Conservation (phyloP, 1,140 invertebrate genomes). For the Zaprionus camerounensis region DNA sequence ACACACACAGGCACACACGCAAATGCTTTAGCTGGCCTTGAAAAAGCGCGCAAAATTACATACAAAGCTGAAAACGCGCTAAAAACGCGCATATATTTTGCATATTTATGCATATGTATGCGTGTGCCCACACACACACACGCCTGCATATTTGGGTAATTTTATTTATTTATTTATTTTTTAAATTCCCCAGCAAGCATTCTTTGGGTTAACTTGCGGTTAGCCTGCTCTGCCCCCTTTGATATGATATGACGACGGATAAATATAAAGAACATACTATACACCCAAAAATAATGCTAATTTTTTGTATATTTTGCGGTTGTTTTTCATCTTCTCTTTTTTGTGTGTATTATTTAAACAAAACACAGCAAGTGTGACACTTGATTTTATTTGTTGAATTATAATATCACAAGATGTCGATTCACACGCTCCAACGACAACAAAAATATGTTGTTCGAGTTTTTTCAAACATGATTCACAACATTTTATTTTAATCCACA, state of each 20-base stretch:
- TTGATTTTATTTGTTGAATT: conserved; percentile 29
- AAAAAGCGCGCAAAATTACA: conserved; percentile 64
- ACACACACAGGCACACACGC: conserved; percentile 16
- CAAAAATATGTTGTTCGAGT: conserved; percentile 7
- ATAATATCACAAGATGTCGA: conserved; percentile 41
- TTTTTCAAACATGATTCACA: conserved; percentile 15
- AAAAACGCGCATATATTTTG: conserved; percentile 20
- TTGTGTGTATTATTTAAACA: background rate
- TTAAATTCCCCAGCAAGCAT: conserved; percentile 56
- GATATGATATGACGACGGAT: conserved; percentile 20
- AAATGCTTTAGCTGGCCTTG: conserved; percentile 61
- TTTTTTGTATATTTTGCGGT: conserved; percentile 10
- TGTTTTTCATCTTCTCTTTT: background rate
- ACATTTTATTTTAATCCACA: conserved; percentile 18
- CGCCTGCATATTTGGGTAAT: conserved; percentile 48
- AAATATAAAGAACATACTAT: conserved; percentile 24
- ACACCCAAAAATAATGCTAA: conserved; percentile 5
- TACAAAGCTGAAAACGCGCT: conserved; percentile 25
- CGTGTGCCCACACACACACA: background rate
- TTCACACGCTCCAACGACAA: conserved; percentile 54
- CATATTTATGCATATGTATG: conserved; percentile 18
- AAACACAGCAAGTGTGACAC: conserved; percentile 6
- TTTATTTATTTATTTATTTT: conserved; percentile 54
- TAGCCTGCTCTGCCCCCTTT: conserved; percentile 8
- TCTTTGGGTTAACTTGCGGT: conserved; percentile 28